Evolutionary conservation across 1,140 invertebrate genomes (phyloP).

Genomic region (Pissodes strobi): DNA sequence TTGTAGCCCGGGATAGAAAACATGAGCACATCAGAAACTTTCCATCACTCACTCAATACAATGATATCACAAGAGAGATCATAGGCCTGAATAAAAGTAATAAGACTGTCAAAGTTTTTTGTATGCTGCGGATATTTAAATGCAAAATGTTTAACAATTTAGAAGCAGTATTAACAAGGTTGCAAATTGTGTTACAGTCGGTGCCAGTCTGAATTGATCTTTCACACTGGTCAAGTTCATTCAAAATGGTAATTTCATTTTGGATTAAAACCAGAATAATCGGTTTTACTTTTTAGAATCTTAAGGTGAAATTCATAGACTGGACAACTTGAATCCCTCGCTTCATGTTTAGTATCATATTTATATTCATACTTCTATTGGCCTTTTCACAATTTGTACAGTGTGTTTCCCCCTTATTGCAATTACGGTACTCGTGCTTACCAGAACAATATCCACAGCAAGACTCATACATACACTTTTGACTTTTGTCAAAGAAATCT

Average conservation of each 20-base stretch:
- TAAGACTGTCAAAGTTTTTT: too few species aligned
- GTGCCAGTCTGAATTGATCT: not conserved
- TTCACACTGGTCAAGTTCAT: not conserved
- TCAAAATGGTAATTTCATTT: constrained; percentile 1
- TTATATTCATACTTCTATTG: too few species aligned
- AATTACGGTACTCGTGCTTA: not conserved
- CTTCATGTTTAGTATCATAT: not conserved
- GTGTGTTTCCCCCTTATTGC: not conserved
- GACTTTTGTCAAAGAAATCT: not conserved
- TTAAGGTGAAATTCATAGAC: constrained; percentile 1
- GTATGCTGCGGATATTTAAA: too few species aligned
- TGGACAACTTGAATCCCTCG: not conserved
- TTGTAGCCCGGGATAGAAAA: too few species aligned
- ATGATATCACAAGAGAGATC: too few species aligned
- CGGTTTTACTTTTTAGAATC: not conserved
- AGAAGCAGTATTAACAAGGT: too few species aligned
- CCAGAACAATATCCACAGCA: not conserved
- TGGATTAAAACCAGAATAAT: not conserved
- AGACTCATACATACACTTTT: not conserved
- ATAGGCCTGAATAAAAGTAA: too few species aligned
- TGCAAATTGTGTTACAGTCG: too few species aligned
- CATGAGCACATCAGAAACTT: too few species aligned
- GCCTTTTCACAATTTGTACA: too few species aligned
- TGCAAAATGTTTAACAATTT: too few species aligned
- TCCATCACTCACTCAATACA: too few species aligned